Evolutionary conservation across 1,140 invertebrate species (phyloP).

Genomic region (Megathymus violae): DNA sequence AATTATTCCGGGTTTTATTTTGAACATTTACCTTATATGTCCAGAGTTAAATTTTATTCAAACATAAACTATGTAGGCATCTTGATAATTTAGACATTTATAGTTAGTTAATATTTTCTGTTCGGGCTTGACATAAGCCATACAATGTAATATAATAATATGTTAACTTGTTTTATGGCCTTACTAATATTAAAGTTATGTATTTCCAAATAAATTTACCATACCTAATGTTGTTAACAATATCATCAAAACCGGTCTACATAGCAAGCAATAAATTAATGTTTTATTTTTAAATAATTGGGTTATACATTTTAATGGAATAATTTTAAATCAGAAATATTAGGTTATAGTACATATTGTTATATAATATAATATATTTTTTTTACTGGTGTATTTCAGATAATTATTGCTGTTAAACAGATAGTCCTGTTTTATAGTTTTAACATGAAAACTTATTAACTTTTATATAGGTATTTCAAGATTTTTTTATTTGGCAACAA

Average conservation of each 20-base stretch:
- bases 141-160: slow-evolving; percentile 50
- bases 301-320: slow-evolving; percentile 38
- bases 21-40: slow-evolving; percentile 14
- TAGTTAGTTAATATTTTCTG: slow-evolving; percentile 71
- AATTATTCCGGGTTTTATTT: slow-evolving; percentile 10
- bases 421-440: slow-evolving; percentile 78
- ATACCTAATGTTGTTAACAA: neutral
- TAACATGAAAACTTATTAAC: slow-evolving; percentile 72
- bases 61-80: slow-evolving; percentile 21
- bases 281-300: slow-evolving; percentile 18
- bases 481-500: slow-evolving; percentile 62
- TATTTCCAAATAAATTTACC: slow-evolving; percentile 22
- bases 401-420: slow-evolving; percentile 80
- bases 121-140: slow-evolving; percentile 52
- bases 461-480: slow-evolving; percentile 64
- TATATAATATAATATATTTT: slow-evolving; percentile 79
- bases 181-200: slow-evolving; percentile 45
- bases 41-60: slow-evolving; percentile 6
- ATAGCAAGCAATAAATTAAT: slow-evolving; percentile 1
- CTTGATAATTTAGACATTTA: slow-evolving; percentile 42
- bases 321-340: slow-evolving; percentile 60
- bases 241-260: slow-evolving; percentile 17
- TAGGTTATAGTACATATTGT: slow-evolving; percentile 74
- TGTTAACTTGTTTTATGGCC: slow-evolving; percentile 73
- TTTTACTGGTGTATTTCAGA: slow-evolving; percentile 81